Conservation (phyloP, 2,888 invertebrate species). For the Ormyrus pomaceus region DNA sequence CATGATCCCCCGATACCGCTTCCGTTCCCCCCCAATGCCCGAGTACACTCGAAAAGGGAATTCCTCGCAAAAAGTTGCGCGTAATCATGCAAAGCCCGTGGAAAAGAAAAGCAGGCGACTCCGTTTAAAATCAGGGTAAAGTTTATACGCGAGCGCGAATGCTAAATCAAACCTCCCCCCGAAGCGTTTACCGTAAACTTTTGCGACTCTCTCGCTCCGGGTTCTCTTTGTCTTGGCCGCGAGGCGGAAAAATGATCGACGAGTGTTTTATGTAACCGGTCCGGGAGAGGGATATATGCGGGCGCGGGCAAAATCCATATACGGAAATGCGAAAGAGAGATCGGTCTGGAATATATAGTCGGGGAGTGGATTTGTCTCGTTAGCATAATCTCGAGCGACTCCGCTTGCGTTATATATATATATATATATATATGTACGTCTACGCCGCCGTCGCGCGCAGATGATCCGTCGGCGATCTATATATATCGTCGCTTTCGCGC, state of each 20-base stretch:
- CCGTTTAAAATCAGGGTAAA: too few relatives aligned
- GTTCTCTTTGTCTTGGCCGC: constrained; percentile 30
- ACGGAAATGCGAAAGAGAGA: too few relatives aligned
- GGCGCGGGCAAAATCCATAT: too few relatives aligned
- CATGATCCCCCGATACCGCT: background rate
- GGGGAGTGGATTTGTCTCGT: constrained; percentile 65
- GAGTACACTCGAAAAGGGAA: background rate
- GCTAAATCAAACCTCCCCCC: constrained; percentile 23
- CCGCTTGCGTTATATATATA: constrained; percentile 40
- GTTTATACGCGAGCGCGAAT: background rate
- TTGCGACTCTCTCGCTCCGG: background rate
- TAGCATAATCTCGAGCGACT: constrained; percentile 70
- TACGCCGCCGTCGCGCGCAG: constrained; percentile 9
- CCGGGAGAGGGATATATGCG: too few relatives aligned
- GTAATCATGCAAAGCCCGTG: constrained; percentile 8
- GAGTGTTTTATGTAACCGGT: too few relatives aligned
- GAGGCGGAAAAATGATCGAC: constrained; percentile 55
- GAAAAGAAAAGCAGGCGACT: too few relatives aligned
- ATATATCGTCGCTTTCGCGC: constrained; percentile 11
- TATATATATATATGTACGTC: constrained; percentile 12
- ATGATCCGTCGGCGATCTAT: constrained; percentile 18
- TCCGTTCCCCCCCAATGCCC: background rate
- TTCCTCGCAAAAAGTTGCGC: background rate
- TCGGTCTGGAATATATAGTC: constrained; percentile 25
- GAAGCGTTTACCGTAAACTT: constrained; percentile 44